Evolutionary conservation across 2,797 vertebrate species (phyloP), one percentile per base, ranked within the genome.

Genomic region (Natrix natrix): DNA sequence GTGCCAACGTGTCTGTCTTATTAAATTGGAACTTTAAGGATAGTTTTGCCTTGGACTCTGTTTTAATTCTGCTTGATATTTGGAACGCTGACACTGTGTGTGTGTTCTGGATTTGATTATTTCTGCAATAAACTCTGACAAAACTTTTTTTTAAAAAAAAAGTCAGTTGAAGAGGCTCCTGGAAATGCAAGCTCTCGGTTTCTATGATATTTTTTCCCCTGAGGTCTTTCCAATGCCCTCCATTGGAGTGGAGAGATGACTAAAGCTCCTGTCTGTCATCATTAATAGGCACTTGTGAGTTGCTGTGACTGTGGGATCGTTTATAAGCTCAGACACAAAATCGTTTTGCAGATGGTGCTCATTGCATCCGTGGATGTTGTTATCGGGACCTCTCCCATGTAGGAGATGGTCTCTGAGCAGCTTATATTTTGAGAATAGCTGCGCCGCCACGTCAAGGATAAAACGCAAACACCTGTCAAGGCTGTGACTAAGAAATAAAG

Each of bases 141-240:
- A 52, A 94, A 94, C 94, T 95, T 43, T 78, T 22, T 48, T 48
- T 7, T 7, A 52, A 43, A 43, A 43, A 43, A 37, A 94, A 95
- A 94, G 91, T 91, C 91, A 93, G 48, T 89, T 93, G 94, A 92
- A 91, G 93, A 91, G 90, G 89, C 92, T 94, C 91, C 66, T 94
- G 90, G 87, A 95, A 94, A 93, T 92, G 91, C 86, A 69, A 66
- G 89, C 92, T 96, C 94, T 94, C 87, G 26, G 94, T 89, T 86
- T n/a, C 16, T 91, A 32, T 7, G 83, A 8, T 69, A 13, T 5
- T 20, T 22, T 13, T 66, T 26, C 57, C 90, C 60, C 56, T 3
- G 3, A 91, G 0, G 0, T 43, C 54, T 91, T 94, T 91, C n/a
- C n/a, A 92, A 91, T 52, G 3, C 3, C 4, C 28, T 86, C 14